phyloP scores from a whole-genome alignment of 2,888 invertebrate genomes.

The Siphlonurus alternatus region DNA sequence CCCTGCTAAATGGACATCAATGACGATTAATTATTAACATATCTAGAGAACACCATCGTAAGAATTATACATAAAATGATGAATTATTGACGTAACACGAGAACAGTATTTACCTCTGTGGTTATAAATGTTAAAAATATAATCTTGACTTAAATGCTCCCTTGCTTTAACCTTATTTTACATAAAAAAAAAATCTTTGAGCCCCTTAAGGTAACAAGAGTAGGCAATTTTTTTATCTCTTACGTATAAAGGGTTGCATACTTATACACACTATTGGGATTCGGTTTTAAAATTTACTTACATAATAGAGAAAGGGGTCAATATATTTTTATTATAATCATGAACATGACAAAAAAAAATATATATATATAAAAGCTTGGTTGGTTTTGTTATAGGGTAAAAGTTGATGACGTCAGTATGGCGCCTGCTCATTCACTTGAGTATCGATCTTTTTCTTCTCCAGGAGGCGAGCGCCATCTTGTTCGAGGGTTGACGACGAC shows the following conservation, averaged over 20 bases:
- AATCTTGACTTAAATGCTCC: too few species aligned
- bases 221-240: background rate
- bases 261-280: background rate
- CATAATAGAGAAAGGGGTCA: too few species aligned
- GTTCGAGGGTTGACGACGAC: background rate
- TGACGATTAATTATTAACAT: too few species aligned
- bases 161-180: too few species aligned
- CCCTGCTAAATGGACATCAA: too few species aligned
- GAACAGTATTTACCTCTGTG: too few species aligned
- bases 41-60: too few species aligned
- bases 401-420: background rate
- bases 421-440: slow-evolving; percentile 2
- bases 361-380: background rate
- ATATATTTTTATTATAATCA: background rate
- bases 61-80: too few species aligned
- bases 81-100: too few species aligned
- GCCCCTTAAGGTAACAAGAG: background rate
- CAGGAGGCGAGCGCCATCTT: background rate
- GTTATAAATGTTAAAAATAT: too few species aligned
- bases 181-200: too few species aligned
- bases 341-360: background rate
- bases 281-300: too few species aligned
- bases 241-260: background rate
- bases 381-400: background rate
- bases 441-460: background rate